Conservation (phyloP, 2,113 vertebrate species). For the Pseudonaja textilis region DNA sequence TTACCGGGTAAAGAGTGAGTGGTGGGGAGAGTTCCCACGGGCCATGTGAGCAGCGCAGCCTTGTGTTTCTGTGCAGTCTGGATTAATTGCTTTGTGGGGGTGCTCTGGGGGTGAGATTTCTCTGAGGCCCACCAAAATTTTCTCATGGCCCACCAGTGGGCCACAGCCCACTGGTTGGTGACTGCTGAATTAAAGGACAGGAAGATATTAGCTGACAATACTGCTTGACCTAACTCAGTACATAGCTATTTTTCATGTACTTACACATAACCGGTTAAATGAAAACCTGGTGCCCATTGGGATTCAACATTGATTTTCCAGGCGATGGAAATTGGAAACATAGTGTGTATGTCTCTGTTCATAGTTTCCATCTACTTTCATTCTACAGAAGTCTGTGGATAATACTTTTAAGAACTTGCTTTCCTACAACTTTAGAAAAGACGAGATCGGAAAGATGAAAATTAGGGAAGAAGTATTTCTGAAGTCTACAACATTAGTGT, state of each 20-base stretch:
- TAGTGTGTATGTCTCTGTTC: not conserved
- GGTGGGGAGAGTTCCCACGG: too few species aligned
- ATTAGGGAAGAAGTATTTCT: not conserved
- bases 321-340: not conserved
- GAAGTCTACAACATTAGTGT: not conserved
- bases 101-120: too few species aligned
- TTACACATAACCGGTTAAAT: not conserved
- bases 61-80: too few species aligned
- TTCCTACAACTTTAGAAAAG: not conserved
- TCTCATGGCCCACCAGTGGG: too few species aligned
- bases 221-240: not conserved
- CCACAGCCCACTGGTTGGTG: too few species aligned
- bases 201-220: not conserved
- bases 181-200: not conserved
- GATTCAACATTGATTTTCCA: not conserved
- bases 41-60: too few species aligned
- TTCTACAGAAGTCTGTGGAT: not conserved
- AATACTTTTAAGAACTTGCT: not conserved
- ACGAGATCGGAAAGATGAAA: not conserved
- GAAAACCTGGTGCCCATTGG: not conserved
- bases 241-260: not conserved
- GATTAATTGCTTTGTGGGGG: too few species aligned
- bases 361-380: not conserved
- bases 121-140: too few species aligned
- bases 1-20: too few species aligned